phyloP scores from a whole-genome alignment of 2,888 invertebrate genomes.

The Macaria notata region DNA sequence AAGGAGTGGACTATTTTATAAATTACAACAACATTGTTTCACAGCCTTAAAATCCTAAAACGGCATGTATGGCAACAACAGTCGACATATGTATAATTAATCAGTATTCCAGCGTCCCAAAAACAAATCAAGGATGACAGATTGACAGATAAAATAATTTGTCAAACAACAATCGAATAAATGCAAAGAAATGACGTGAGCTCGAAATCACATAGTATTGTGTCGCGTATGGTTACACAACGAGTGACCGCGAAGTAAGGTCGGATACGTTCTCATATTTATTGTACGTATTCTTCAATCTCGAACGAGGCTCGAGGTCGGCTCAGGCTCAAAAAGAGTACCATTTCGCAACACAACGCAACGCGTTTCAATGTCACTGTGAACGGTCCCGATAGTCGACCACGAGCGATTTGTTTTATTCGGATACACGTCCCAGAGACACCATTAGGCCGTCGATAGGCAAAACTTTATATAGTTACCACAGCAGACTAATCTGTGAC shows the following conservation, averaged over 20 bases:
- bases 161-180: slow-evolving; percentile 50
- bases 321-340: slow-evolving; percentile 73
- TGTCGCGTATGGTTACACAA: slow-evolving; percentile 73
- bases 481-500: slow-evolving; percentile 1
- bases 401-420: slow-evolving; percentile 27
- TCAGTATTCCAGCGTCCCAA: slow-evolving; percentile 19
- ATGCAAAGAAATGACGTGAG: slow-evolving; percentile 47
- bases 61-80: too few species aligned
- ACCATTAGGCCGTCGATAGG: slow-evolving; percentile 16
- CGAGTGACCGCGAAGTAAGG: slow-evolving; percentile 76
- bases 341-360: slow-evolving; percentile 75
- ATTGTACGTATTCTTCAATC: slow-evolving; percentile 80
- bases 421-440: slow-evolving; percentile 25
- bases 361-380: slow-evolving; percentile 75
- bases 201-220: slow-evolving; percentile 62
- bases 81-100: too few species aligned
- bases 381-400: slow-evolving; percentile 54
- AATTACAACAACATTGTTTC: too few species aligned
- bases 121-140: slow-evolving; percentile 39
- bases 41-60: too few species aligned
- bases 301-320: slow-evolving; percentile 63
- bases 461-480: slow-evolving; percentile 1
- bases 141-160: slow-evolving; percentile 33
- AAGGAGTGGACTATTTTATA: too few species aligned
- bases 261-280: slow-evolving; percentile 79